Base-by-base conservation (phyloP, 1,140 invertebrate genomes). In the Drosophila carrolli region DNA sequence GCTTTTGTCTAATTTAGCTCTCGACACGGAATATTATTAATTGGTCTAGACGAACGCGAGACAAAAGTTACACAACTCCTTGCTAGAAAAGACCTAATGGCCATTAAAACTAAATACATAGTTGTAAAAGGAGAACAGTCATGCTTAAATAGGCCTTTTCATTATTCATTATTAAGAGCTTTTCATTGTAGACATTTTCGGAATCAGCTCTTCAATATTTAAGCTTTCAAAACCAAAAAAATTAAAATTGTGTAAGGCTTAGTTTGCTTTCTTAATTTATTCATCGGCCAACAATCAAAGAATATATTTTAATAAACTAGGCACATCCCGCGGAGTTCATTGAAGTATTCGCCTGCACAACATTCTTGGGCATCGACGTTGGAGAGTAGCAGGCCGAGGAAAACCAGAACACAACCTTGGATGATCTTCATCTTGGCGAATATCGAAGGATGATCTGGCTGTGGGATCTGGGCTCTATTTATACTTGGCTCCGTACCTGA, bases 11-110 rank as follows among this genome's bases (percentile, higher is more conserved):
- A 62, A 80, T 77, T 74, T 80, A 88, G 59, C 47, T 72, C 82
- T 88, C 79, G 82, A 82, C 79, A 83, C 71, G 79, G 63, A 86
- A 86, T 83, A 86, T 86, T 83, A 86, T 86, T 82, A 79, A 86
- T 86, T 82, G 62, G 82, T 86, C 82, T 86, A 86, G 82, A 86
- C 82, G 59, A 61, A 56, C 47, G 16, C 41, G 57, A 56, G 71
- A 75, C 71, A 65, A 43, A 57, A 57, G 47, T 47, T 37, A 57
- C 38, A 46, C 54, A 71, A 78, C 63, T 54, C 58, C 60, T 53
- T 19, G 63, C 19, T 14, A 51, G 41, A 29, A 53, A 50, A 44
- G 60, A n/a, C 56, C 40, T 58, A 75, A 75, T 66, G 59, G 41
- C 59, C 47, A 16, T 41, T 71, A 27, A 48, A 71, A 58, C 44